Evolutionary conservation across 2,113 vertebrate genomes (phyloP), one percentile per base, ranked within the genome.

Genomic region (Tapirus terrestris): DNA sequence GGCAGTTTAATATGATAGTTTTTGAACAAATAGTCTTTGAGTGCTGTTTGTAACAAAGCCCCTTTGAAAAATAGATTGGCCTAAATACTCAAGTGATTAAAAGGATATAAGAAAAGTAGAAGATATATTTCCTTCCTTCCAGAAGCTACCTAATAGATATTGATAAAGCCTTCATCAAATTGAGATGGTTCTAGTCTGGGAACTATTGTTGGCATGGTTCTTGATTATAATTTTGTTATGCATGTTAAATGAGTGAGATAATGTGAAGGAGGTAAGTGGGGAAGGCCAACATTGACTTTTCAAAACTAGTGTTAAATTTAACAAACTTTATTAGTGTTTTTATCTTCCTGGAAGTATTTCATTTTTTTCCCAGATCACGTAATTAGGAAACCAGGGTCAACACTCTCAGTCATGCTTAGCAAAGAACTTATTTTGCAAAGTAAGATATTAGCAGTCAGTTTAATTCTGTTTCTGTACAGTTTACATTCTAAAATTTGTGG

Each of bases 401-500:
- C 31, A 31, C 16, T 93, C 17, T 85, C n/a, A 2, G 18, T 75
- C 20, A 36, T 60, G n/a, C 61, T 67, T 82, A 93, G 83, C 56
- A 79, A 81, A 85, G 29, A 89, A 25, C 29, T 91, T 91, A 77
- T 80, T 96, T 73, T 68, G 60, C 45, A 82, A 96, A 94, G 14
- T 51, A 86, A 80, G 33, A 14, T 83, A 95, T 65, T 89, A 80
- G 20, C 82, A 90, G 56, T 72, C 60, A 89, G 16, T 88, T 84
- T 88, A 89, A 65, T 85, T 96, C n/a, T 94, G 31, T 12, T 97
- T 89, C 39, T 91, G 0, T 82, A 25, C 85, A 31, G 6, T 89
- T 90, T 51, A 96, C 83, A 92, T 82, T 95, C 45, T 90, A 92
- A 96, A 72, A 48, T 80, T 58, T 67, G 31, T 36, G 16, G 31